phyloP scores from a whole-genome alignment of 2,797 vertebrate genomes.

The Anableps anableps region DNA sequence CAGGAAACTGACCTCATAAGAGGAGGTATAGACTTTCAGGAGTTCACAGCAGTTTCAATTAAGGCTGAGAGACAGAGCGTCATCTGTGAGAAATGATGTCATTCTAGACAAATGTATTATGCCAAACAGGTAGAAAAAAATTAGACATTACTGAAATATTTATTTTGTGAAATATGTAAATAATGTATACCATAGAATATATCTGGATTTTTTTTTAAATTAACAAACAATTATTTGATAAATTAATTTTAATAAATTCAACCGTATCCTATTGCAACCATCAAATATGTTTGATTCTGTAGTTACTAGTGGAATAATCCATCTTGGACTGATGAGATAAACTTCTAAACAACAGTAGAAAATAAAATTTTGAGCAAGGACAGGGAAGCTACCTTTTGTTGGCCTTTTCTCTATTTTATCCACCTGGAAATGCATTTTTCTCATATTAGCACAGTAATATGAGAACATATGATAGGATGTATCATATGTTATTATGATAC shows the following conservation, averaged over 20 bases:
- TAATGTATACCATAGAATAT: not conserved
- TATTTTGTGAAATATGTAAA: not conserved
- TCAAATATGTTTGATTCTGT: too few species aligned
- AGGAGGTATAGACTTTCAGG: slow-evolving; percentile 63
- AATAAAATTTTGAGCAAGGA: too few species aligned
- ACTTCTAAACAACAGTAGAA: too few species aligned
- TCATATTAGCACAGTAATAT: too few species aligned
- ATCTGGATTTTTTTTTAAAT: not conserved
- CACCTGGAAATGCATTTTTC: too few species aligned
- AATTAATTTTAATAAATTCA: not conserved
- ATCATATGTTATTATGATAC: too few species aligned
- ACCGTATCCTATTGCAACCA: too few species aligned
- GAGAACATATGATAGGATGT: too few species aligned
- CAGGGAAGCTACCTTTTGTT: too few species aligned
- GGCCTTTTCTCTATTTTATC: too few species aligned
- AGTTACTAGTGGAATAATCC: too few species aligned
- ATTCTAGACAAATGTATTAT: slow-evolving; percentile 51
- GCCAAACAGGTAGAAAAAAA: slow-evolving; percentile 13
- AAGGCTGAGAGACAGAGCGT: slow-evolving; percentile 61
- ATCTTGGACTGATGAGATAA: too few species aligned
- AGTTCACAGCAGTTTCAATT: slow-evolving; percentile 75
- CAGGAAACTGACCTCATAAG: slow-evolving; percentile 73
- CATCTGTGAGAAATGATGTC: slow-evolving; percentile 64
- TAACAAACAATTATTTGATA: not conserved
- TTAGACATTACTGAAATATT: not conserved